A percentile compares a stretch with the other conserved stretches of the same genome.
These are phyloP conservation scores for Pristionchus pacificus DNA, from an alignment of 1,140 invertebrate genomes.

Conservation along the genomic window DNA sequence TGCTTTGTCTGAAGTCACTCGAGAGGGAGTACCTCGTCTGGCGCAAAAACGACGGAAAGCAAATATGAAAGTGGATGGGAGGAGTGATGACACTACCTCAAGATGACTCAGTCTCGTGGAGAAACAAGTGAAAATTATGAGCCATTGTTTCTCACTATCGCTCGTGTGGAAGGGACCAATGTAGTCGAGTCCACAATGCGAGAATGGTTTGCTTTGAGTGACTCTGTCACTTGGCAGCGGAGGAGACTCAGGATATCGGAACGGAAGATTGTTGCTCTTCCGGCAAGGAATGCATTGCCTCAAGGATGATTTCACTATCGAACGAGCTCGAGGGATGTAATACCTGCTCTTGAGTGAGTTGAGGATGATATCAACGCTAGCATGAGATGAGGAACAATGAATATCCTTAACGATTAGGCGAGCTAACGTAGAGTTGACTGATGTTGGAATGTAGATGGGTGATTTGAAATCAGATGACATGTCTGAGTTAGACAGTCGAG, in stretches of 20 bases:
- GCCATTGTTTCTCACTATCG: background rate
- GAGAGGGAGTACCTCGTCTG: background rate
- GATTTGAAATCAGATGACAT: no score
- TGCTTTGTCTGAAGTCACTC: conserved; percentile 1
- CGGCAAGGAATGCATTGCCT: no score
- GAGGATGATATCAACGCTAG: background rate
- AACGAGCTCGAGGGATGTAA: background rate
- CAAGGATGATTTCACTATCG: no score
- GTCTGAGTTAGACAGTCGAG: no score
- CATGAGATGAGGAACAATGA: background rate
- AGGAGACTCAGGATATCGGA: background rate
- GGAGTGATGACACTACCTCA: background rate
- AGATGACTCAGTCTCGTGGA: background rate
- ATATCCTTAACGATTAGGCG: background rate
- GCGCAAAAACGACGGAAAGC: background rate
- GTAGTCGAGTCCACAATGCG: background rate
- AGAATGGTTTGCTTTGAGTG: background rate
- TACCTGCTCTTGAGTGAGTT: background rate
- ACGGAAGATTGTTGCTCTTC: no score
- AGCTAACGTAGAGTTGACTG: background rate
- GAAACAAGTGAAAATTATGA: background rate
- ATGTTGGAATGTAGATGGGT: no score
- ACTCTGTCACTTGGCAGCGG: background rate
- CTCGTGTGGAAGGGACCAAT: background rate
- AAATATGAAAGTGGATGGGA: background rate